Evolutionary conservation across 1,140 invertebrate species (phyloP).

Genomic region (Planococcus citri): DNA sequence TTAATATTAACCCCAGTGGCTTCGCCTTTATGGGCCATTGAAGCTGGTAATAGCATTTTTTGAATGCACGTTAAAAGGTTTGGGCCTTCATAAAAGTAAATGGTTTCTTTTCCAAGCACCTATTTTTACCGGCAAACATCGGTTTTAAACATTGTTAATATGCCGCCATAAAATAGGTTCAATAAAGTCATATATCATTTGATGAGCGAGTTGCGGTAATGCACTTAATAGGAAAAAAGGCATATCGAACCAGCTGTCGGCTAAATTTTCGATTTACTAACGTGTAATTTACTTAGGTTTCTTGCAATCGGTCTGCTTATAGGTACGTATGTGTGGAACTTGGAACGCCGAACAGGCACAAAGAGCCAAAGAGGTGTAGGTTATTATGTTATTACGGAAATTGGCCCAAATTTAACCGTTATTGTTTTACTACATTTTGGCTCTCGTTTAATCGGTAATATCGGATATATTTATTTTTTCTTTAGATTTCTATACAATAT

Average conservation of each 20-base stretch:
- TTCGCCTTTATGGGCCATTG: conserved; percentile 6
- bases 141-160: conserved; percentile 8
- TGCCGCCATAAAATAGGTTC: conserved; percentile 6
- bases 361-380: not conserved
- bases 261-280: conserved; percentile 8
- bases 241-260: conserved; percentile 1
- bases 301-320: not conserved
- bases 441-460: not conserved
- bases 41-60: not conserved
- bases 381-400: conserved; percentile 4
- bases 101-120: conserved; percentile 1
- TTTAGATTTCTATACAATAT: not conserved
- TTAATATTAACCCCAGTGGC: conserved; percentile 6
- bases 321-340: too few species aligned
- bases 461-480: not conserved
- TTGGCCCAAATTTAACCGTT: not conserved
- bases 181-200: conserved; percentile 1
- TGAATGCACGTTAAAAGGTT: conserved; percentile 3
- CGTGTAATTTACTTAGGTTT: not conserved
- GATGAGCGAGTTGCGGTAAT: not conserved
- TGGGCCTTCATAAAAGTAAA: conserved; percentile 3
- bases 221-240: not conserved
- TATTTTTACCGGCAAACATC: conserved; percentile 2
- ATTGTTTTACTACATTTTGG: not conserved
- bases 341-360: too few species aligned